These are phyloP conservation scores for Drosophila hamatofila DNA, from an alignment of 2,888 invertebrate species.

Conservation along the genomic window DNA sequence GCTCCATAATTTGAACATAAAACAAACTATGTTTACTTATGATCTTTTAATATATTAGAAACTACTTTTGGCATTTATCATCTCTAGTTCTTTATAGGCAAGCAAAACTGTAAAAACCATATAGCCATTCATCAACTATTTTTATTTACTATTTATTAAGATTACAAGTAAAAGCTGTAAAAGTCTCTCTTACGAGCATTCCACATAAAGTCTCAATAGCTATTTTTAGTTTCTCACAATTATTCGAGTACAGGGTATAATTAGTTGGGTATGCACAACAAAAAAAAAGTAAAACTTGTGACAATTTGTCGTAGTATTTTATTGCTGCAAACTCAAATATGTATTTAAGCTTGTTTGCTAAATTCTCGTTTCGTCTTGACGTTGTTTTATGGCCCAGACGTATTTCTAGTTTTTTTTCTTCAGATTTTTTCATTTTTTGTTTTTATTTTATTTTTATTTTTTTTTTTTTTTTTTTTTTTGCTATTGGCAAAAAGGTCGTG, in stretches of 20 bases:
- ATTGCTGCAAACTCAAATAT: neutral
- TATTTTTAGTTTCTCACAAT: neutral
- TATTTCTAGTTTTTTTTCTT: slow-evolving; percentile 25
- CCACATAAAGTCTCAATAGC: neutral
- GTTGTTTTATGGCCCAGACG: slow-evolving; percentile 36
- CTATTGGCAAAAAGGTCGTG: slow-evolving; percentile 54
- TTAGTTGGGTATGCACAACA: neutral
- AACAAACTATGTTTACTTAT: neutral
- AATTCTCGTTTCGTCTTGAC: slow-evolving; percentile 19
- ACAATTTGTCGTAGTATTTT: slow-evolving; percentile 21
- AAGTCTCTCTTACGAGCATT: neutral
- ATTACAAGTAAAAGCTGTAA: neutral
- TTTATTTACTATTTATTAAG: too few species aligned
- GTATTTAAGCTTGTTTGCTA: slow-evolving; percentile 26
- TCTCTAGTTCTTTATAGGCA: neutral
- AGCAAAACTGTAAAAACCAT: neutral
- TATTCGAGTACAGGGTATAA: slow-evolving; percentile 2
- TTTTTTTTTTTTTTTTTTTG: slow-evolving; percentile 7
- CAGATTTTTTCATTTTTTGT: neutral
- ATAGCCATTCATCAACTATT: neutral
- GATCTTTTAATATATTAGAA: neutral
- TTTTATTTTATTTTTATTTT: neutral
- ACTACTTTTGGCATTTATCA: neutral
- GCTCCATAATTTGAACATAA: too few species aligned
- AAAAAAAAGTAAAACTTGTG: neutral